Base-by-base conservation (phyloP, 2,888 invertebrate genomes). In the Pristionchus maxplancki region DNA sequence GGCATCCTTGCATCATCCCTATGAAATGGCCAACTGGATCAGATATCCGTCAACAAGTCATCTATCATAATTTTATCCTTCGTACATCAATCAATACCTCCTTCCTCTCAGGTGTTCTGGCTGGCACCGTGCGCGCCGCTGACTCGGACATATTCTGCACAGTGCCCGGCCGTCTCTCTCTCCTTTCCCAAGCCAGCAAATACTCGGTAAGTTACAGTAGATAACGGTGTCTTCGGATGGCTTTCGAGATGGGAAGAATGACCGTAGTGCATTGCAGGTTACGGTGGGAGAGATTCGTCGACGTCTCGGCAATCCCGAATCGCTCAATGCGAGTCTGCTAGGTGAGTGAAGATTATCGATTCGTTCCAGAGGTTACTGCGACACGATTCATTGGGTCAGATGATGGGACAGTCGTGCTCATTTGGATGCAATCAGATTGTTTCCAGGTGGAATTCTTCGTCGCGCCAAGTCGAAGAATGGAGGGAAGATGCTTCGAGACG, bases 381-480 rank as follows among this genome's bases (percentile, higher is more conserved):
- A 9, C n/a, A n/a, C n/a, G n/a, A n/a, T 31, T 64, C n/a, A 64
- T 0, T 17, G 20, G 37, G 8, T 28, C 37, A 71, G 34, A 20
- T 34, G 11, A 31, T 9, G 1, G 20, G 20, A 1, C n/a, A 82
- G 28, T 84, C n/a, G n/a, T n/a, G n/a, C n/a, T n/a, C n/a, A n/a
- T n/a, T n/a, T n/a, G n/a, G n/a, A n/a, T n/a, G n/a, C n/a, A n/a
- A n/a, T n/a, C n/a, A 53, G 24, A n/a, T 58, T 1, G 6, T 40
- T 74, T 87, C 11, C 87, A 87, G 87, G 99, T 74, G 99, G 99
- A 89, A 98, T 99, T 44, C 96, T 99, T 87, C 96, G 99, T 95
- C 98, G 98, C 95, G 99, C 99, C 90, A 99, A 99, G 95, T 98
- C 98, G 95, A 99, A 99, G 96, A 99, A 99, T 96, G 99, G 99